Evolutionary conservation across 2,113 vertebrate species (phyloP), one percentile per base, ranked within the genome.

Genomic region (Passer montanus): DNA sequence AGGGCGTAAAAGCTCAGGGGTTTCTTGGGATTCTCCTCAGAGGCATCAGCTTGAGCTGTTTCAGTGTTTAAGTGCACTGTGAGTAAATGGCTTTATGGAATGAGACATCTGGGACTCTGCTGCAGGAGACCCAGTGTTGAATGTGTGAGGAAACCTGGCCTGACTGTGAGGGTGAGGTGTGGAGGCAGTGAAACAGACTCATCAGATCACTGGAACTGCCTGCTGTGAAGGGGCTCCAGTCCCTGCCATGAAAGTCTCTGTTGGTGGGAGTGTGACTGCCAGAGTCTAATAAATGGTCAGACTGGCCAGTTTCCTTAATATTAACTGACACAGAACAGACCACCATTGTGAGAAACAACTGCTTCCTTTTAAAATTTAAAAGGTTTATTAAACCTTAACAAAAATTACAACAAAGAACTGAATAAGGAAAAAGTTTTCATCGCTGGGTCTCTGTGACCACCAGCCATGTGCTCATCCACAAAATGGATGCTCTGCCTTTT

Each of bases 61-160:
- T 20, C 4, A 4, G 17, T 22, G 17, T n/a, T n/a, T 46, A 39
- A 63, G 7, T 33, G 22, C 39, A 39, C 39, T 55, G 7, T 63
- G 22, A 55, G 14, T 46, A 33, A 55, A 33, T 47, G 49, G 14
- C 33, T 27, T 37, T 33, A 33, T 27, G 49, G 18, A 10, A 33
- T 2, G 11, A 63, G 33, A 27, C 15, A 47, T 74, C 11, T 0
- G 1, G 46, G 28, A 28, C n/a, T n/a, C 22, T 46, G 35, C 12
- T 23, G 5, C 1, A 1, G 27, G 28, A 39, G 12, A 12, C 6
- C 1, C 0, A 0, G 28, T 3, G 13, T 39, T 8, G 14, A 64
- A 55, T 17, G 7, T 6, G 6, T 63, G 33, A 46, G 58, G 27
- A 35, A 63, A 18, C 9, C 9, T 18, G 27, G 6, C 39, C 27